Evolutionary conservation across 2,113 vertebrate species (phyloP).

Genomic region (Istiophorus platypterus): DNA sequence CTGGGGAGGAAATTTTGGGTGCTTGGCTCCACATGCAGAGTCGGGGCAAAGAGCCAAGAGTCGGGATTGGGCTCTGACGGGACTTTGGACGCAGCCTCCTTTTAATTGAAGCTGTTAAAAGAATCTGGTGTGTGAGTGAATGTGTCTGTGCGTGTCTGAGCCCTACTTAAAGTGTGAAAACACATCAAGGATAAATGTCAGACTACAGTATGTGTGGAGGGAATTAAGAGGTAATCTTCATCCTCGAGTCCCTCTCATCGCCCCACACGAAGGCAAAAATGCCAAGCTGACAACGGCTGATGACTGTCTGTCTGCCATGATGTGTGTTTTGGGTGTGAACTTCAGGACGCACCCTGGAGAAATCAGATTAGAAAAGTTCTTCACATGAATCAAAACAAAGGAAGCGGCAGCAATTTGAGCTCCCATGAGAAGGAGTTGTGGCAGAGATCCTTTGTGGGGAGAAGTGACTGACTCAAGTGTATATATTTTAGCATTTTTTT

Average conservation of each 20-base stretch:
- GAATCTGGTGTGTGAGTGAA: constrained; percentile 33
- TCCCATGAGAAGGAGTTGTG: constrained; percentile 41
- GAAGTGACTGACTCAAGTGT: constrained; percentile 45
- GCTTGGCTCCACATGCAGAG: constrained; percentile 41
- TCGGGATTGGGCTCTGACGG: constrained; percentile 42
- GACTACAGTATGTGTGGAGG: constrained; percentile 42
- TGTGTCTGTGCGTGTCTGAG: constrained; percentile 36
- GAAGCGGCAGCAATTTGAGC: constrained; percentile 49
- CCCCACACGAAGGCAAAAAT: constrained; percentile 29
- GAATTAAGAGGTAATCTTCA: constrained; percentile 71
- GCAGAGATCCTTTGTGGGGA: constrained; percentile 52
- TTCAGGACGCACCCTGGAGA: constrained; percentile 39
- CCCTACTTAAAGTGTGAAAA: constrained; percentile 63
- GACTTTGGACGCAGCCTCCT: constrained; percentile 30
- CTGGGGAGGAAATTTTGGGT: constrained; percentile 41
- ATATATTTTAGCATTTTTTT: constrained; percentile 45
- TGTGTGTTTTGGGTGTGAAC: constrained; percentile 29
- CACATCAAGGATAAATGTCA: constrained; percentile 70
- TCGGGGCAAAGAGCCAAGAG: constrained; percentile 38
- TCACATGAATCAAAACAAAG: constrained; percentile 48
- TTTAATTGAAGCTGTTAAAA: constrained; percentile 66
- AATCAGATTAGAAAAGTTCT: constrained; percentile 62
- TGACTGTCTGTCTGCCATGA: constrained; percentile 43
- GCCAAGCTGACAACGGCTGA: constrained; percentile 30
- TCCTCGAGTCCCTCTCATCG: constrained; percentile 35